Base-by-base conservation (phyloP, 2,888 invertebrate genomes). In the Dryadula phaetusa region DNA sequence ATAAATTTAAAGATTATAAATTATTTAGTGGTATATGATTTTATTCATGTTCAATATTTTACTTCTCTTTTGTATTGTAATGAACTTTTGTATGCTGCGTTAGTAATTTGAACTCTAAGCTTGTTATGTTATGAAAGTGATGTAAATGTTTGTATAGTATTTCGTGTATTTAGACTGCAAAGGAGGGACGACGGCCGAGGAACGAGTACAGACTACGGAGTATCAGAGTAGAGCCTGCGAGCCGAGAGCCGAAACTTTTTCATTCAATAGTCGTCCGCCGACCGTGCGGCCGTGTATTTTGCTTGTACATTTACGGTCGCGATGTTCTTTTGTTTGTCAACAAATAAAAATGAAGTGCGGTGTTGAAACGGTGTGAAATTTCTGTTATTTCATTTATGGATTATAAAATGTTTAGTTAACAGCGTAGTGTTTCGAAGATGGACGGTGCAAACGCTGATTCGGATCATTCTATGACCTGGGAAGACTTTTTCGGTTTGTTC, bases 381-480 rank as follows among this genome's bases (percentile, higher is more conserved):
- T 65, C 61, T 62, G 72, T 75, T 75, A 64, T 69, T 64, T 62
- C 69, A 71, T 72, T 42, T 8, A 64, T 69, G 70, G 58, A 62
- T 73, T 69, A 47, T 67, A 66, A 69, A 67, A 76, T 87, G 85
- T 81, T 77, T 69, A 79, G 80, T 81, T 85, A 80, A 74, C 76
- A 72, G 74, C 69, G 73, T 75, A 80, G 84, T 86, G 71, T 34
- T 71, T 77, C 75, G 82, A 91, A 88, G 81, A 93, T 93, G 93
- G 93, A 93, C 82, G 92, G 90, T 81, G 86, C 90, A 76, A 92
- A 89, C 78, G 92, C 92, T 79, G 95, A 95, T 84, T 95, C 95
- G 77, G 95, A 95, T 86, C 94, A 94, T 79, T 95, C 95, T 83
- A 94, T 95, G 93, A 95, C 94, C 82, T 95, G 95, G 95, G 95